Percentiles rank a stretch among this genome's conserved stretches.
Evolutionary conservation across 2,797 vertebrate species (phyloP).

Genomic region (Rousettus madagascariensis): DNA sequence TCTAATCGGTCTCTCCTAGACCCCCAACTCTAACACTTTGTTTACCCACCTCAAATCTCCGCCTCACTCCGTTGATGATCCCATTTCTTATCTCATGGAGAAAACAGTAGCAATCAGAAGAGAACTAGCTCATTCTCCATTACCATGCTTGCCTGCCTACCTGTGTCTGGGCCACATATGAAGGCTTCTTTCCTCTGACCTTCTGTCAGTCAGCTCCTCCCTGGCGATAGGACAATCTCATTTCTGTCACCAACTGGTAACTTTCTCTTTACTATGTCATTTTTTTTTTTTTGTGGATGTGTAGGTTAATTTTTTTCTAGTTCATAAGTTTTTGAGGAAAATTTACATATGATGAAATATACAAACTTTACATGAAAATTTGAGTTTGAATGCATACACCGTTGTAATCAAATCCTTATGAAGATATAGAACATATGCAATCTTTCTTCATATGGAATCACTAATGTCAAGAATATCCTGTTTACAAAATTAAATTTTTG

Average conservation of each 20-base stretch:
- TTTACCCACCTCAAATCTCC: not conserved
- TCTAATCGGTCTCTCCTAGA: not conserved
- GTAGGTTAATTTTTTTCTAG: not conserved
- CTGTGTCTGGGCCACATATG: not conserved
- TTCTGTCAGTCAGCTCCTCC: not conserved
- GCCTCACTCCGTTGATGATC: not conserved
- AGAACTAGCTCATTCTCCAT: not conserved
- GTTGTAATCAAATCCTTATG: not conserved
- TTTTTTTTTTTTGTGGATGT: not conserved
- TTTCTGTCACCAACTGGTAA: too few relatives aligned
- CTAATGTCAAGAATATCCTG: not conserved
- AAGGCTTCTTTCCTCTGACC: too few relatives aligned
- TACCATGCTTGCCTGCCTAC: too few relatives aligned
- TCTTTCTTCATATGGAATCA: not conserved
- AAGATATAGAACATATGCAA: not conserved
- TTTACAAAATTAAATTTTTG: not conserved
- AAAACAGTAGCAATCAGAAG: not conserved
- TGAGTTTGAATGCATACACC: not conserved
- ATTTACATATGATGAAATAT: not conserved
- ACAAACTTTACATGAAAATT: not conserved
- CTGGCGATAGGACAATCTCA: too few relatives aligned
- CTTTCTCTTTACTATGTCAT: not conserved
- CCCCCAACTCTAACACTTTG: not conserved
- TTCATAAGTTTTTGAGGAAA: not conserved
- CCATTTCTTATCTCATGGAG: not conserved